These are phyloP conservation scores for Melanocharis versteri DNA, from an alignment of 2,113 vertebrate genomes.

Conservation along the genomic window DNA sequence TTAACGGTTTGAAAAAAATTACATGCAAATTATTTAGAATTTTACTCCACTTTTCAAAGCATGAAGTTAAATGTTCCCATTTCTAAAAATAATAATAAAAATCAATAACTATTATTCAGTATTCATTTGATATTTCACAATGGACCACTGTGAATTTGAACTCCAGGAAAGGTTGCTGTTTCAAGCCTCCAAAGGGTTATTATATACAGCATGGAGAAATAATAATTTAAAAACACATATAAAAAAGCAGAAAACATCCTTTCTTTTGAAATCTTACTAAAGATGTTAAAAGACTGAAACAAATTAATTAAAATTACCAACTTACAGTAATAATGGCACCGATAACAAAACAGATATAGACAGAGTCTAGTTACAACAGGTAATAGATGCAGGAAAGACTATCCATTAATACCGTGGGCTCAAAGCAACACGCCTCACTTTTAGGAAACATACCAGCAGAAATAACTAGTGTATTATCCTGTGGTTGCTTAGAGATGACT, in stretches of 20 bases:
- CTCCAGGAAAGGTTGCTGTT: conserved; percentile 56
- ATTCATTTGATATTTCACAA: conserved; percentile 65
- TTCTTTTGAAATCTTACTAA: conserved; percentile 34
- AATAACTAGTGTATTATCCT: conserved; percentile 87
- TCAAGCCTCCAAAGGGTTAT: conserved; percentile 37
- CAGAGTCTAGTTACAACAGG: conserved; percentile 71
- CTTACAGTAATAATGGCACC: conserved; percentile 31
- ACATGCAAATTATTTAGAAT: conserved; percentile 63
- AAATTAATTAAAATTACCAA: conserved; percentile 27
- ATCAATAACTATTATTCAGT: conserved; percentile 65
- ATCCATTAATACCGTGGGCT: conserved; percentile 70
- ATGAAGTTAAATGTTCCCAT: conserved; percentile 59
- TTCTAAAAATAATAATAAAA: conserved; percentile 70
- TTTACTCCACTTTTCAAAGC: conserved; percentile 59
- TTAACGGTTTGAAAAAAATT: conserved; percentile 53
- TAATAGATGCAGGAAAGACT: conserved; percentile 68
- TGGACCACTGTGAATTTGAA: conserved; percentile 59
- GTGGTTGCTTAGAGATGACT: conserved; percentile 89
- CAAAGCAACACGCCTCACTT: conserved; percentile 77
- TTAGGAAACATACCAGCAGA: conserved; percentile 87
- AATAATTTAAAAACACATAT: conserved; percentile 10
- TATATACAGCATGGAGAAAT: conserved; percentile 33
- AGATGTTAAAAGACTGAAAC: conserved; percentile 18
- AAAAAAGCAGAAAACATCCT: neutral
- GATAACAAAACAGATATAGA: conserved; percentile 23